Conservation (phyloP, 2,888 invertebrate species). For the Galerucella calmariensis region DNA sequence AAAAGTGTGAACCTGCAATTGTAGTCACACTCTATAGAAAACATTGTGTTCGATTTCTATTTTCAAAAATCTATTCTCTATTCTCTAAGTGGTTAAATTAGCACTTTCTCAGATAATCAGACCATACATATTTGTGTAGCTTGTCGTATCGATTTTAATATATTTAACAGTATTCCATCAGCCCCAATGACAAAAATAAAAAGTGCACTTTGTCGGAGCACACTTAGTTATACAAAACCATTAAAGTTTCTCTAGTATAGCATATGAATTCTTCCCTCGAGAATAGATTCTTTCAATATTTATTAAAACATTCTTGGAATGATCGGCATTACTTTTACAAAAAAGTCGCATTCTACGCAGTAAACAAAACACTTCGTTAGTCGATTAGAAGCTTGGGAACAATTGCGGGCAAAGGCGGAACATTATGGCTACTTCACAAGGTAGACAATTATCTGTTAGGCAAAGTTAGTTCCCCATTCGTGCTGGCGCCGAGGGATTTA, state of each 20-base stretch:
- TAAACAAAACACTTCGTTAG: constrained; percentile 40
- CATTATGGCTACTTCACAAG: constrained; percentile 24
- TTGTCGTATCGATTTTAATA: neutral
- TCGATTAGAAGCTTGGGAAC: constrained; percentile 40
- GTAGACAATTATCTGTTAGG: constrained; percentile 7
- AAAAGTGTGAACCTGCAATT: no score
- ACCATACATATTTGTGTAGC: neutral
- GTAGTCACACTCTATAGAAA: no score
- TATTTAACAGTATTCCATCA: neutral
- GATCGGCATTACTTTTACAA: constrained; percentile 29
- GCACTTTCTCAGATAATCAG: no score
- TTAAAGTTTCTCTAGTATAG: constrained; percentile 8
- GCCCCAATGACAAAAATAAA: neutral
- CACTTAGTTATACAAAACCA: constrained; percentile 8
- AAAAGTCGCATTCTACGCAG: constrained; percentile 33
- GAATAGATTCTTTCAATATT: constrained; percentile 28
- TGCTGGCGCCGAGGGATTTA: constrained; percentile 7
- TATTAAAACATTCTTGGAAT: constrained; percentile 30
- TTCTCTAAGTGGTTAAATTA: no score
- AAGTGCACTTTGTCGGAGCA: neutral
- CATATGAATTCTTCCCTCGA: constrained; percentile 19
- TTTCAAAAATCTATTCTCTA: no score
- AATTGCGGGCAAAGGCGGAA: constrained; percentile 31
- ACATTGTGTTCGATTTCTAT: no score
- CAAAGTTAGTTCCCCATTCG: constrained; percentile 15